Base-by-base conservation (phyloP, 2,113 vertebrate species). In the Parotia lawesii region DNA sequence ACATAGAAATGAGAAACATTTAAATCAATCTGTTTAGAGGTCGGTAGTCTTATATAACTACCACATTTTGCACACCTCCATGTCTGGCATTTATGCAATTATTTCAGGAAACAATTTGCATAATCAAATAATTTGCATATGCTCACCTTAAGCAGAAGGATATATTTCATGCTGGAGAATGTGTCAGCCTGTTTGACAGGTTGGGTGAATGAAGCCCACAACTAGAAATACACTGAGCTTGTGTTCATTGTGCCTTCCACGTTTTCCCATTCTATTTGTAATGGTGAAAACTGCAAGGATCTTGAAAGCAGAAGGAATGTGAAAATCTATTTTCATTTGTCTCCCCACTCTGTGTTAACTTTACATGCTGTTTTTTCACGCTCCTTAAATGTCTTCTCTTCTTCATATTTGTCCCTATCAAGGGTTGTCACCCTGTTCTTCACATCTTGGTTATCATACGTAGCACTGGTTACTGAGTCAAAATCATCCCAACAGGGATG, bases 81-180 rank as follows among this genome's bases (percentile, higher is more conserved):
- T 73, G 87, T 90, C 87, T 96, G 42, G 47, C 23, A 74, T 95
- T 94, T 83, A 66, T 83, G 85, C 35, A 90, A 91, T 77, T 91
- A 24, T 62, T 89, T 67, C 78, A 87, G 33, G 54, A 79, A 83
- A 54, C 5, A 47, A 76, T 80, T 77, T 93, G 27, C 67, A 91
- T 96, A 85, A 82, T 54, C 47, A 7, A 76, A 23, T 73, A 47
- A 90, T 85, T 91, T 87, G 24, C 85, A 91, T 94, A 85, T 31
- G 42, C 9, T 87, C 81, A 93, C 70, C 80, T 96, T 94, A 91
- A 81, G 22, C 27, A 13, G 54, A 88, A 84, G 61, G 77, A 60
- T 85, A 31, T 31, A 51, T 67, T 85, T 78, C 25, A 27, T 73
- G 31, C 42, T 89, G 53, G 28, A 69, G 50, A 66, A 72, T 65